A percentile compares a stretch with the other conserved stretches of the same genome.
Evolutionary conservation across 2,888 invertebrate genomes (phyloP).

Genomic region (Netelia melanura): DNA sequence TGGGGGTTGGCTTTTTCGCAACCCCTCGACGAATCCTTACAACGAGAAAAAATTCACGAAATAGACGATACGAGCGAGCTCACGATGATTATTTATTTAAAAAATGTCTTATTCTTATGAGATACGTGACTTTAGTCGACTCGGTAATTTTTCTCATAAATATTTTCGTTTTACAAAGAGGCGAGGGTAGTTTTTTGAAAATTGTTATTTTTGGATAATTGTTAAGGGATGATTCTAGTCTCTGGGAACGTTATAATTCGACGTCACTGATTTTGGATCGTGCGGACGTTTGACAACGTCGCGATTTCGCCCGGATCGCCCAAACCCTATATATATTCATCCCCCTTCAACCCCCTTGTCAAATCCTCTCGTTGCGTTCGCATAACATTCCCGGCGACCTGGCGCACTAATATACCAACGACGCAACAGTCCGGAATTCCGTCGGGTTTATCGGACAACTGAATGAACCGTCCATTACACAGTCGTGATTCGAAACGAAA

Average conservation of each 20-base stretch:
- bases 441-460: slow-evolving; percentile 57
- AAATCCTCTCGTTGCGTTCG: slow-evolving; percentile 1
- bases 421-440: slow-evolving; percentile 65
- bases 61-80: no score
- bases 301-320: slow-evolving; percentile 51
- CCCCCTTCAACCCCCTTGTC: background rate
- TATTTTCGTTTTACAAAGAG: no score
- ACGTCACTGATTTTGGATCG: slow-evolving; percentile 58
- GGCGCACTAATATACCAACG: slow-evolving; percentile 40
- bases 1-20: no score
- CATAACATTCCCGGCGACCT: slow-evolving; percentile 25
- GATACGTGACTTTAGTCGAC: no score
- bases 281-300: slow-evolving; percentile 24
- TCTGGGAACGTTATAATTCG: slow-evolving; percentile 34
- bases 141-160: no score
- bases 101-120: no score
- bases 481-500: slow-evolving; percentile 45
- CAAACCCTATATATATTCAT: slow-evolving; percentile 34
- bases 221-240: no score
- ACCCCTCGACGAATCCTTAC: no score
- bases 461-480: slow-evolving; percentile 59
- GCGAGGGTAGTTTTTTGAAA: no score
- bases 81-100: no score
- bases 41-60: no score
- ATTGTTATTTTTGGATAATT: no score